These are phyloP conservation scores for Ceratosolen solmsi DNA, from an alignment of 1,140 invertebrate genomes.

Conservation along the genomic window DNA sequence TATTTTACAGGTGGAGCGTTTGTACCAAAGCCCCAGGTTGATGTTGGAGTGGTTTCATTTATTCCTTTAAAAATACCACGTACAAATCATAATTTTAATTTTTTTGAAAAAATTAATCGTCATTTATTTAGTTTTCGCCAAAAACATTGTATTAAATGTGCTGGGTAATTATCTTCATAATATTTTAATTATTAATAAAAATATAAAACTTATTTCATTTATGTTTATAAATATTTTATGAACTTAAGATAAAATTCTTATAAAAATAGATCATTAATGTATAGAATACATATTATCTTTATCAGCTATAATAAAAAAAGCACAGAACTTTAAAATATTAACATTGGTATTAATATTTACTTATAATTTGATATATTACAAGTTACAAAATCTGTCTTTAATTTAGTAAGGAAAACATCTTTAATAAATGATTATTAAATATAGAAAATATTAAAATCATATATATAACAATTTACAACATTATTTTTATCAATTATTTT, in stretches of 20 bases:
- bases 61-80: constrained; percentile 84
- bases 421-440: no score
- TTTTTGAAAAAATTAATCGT: constrained; percentile 92
- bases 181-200: background rate
- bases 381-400: no score
- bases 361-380: no score
- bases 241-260: background rate
- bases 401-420: no score
- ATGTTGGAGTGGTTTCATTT: constrained; percentile 95
- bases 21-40: constrained; percentile 94
- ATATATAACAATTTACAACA: no score
- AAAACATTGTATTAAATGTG: constrained; percentile 84
- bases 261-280: no score
- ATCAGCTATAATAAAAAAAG: no score
- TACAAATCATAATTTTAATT: constrained; percentile 82
- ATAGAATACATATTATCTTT: no score
- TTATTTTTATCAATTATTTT: no score
- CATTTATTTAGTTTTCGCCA: constrained; percentile 91
- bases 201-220: background rate
- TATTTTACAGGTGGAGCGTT: constrained; percentile 81
- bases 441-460: no score
- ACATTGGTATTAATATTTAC: no score
- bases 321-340: no score
- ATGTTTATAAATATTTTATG: background rate
- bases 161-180: constrained; percentile 72